phyloP scores from a whole-genome alignment of 2,888 invertebrate genomes.

The Athripsodes cinereus region DNA sequence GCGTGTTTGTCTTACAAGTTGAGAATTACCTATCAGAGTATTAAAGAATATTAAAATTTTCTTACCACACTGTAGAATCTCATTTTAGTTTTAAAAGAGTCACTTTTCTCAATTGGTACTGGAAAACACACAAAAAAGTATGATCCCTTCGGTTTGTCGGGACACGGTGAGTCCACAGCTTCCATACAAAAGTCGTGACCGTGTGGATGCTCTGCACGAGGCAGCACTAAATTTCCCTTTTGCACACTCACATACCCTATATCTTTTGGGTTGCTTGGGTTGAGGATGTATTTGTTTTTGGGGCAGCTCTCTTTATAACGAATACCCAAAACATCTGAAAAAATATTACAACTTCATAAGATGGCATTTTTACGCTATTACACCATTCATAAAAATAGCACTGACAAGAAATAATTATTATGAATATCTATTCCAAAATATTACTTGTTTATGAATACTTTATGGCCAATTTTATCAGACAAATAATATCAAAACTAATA shows the following conservation, averaged over 20 bases:
- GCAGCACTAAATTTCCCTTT: constrained; percentile 19
- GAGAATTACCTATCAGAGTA: no score
- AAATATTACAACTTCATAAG: not conserved
- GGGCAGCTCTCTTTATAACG: not conserved
- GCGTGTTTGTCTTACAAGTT: no score
- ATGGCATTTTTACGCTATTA: no score
- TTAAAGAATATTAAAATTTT: not conserved
- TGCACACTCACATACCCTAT: constrained; percentile 16
- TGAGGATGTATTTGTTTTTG: constrained; percentile 34
- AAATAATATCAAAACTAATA: no score
- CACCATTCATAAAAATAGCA: no score
- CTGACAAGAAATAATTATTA: no score
- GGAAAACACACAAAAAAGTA: constrained; percentile 40
- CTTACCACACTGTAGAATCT: constrained; percentile 42
- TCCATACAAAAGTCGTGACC: constrained; percentile 41
- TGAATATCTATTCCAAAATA: no score
- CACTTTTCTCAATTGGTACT: constrained; percentile 21
- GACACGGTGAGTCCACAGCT: constrained; percentile 14
- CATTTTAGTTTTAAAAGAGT: constrained; percentile 34
- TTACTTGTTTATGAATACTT: no score
- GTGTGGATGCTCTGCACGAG: constrained; percentile 23
- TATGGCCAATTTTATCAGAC: no score
- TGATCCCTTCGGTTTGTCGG: constrained; percentile 16
- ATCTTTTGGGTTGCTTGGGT: constrained; percentile 32
- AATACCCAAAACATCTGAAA: not conserved